Evolutionary conservation across 2,888 invertebrate species (phyloP), one percentile per base, ranked within the genome.

Genomic region (Syritta pipiens): DNA sequence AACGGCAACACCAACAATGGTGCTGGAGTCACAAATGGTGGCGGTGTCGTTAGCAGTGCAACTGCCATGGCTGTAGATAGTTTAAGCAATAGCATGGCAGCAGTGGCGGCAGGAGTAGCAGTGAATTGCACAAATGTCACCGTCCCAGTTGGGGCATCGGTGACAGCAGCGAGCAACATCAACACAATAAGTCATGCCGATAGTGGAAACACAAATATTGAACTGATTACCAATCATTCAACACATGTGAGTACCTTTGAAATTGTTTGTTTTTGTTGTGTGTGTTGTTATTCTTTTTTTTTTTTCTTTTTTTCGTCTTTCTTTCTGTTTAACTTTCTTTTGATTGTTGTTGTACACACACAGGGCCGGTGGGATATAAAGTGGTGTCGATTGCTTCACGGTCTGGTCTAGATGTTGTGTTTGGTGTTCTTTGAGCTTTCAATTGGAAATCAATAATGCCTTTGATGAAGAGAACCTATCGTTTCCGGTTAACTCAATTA

Each of bases 191-290:
- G 74, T 79, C 79, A 79, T 57, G 62, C 57, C 32, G 79, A 79
- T 3, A 57, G 67, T 68, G 79, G 62, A 55, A 74, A 74, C 49
- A 62, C 79, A 67, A 79, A 79, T 63, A 74, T 74, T 14, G 79
- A 74, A 63, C 49, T 79, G 74, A 72, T 79, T 44, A 51, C 79
- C 67, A 79, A 60, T 74, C 79, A 79, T 79, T 60, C 79, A 79
- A 67, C 79, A 37, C 79, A 79, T 74, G 79, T 79, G n/a, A 79
- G 79, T 79, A 72, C 3, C 19, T 6, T 35, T 60, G 28, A n/a
- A 49, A 19, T 0, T 28, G n/a, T 28, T 62, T 26, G 9, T 62
- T 51, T 48, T 46, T 1, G 2, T 20, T 42, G n/a, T n/a, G n/a
- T n/a, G n/a, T n/a, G n/a, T n/a, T n/a, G n/a, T n/a, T n/a, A n/a